phyloP scores from a whole-genome alignment of 2,797 vertebrate genomes.

The Tapera naevia region DNA sequence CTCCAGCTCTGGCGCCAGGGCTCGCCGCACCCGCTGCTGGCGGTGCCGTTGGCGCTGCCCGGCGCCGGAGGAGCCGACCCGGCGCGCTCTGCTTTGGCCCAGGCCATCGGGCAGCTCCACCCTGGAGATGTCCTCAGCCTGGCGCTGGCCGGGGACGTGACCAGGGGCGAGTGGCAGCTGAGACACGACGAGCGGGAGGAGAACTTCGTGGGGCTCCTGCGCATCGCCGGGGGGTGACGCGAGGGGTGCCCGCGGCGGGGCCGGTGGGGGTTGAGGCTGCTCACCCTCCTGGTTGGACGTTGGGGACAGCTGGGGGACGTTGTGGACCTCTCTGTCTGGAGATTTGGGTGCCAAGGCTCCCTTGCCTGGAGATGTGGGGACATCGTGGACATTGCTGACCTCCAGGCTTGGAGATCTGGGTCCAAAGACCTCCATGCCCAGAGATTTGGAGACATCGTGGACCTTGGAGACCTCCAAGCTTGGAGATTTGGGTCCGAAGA shows the following conservation, averaged over 20 bases:
- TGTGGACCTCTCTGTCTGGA: no score
- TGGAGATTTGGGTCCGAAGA: background rate
- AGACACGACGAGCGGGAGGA: background rate
- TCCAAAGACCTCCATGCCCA: no score
- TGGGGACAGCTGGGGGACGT: background rate
- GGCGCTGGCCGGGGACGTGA: fast-evolving
- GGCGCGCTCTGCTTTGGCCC: background rate
- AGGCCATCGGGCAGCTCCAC: background rate
- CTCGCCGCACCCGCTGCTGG: fast-evolving
- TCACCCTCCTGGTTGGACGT: background rate
- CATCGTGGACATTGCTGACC: no score
- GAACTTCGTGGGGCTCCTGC: conserved; percentile 12
- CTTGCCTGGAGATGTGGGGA: no score
- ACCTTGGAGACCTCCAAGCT: background rate
- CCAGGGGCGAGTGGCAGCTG: background rate
- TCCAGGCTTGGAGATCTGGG: background rate
- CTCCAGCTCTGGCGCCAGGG: fast-evolving
- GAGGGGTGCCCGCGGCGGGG: background rate
- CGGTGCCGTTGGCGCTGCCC: fast-evolving
- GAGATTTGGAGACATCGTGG: background rate
- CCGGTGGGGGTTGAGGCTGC: background rate
- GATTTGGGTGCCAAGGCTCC: no score
- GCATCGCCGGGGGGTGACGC: background rate
- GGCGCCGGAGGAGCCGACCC: fast-evolving
- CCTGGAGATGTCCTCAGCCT: background rate